Percentiles rank a stretch among this genome's conserved stretches.
phyloP scores from a whole-genome alignment of 2,797 vertebrate species.

The Channa striata region DNA sequence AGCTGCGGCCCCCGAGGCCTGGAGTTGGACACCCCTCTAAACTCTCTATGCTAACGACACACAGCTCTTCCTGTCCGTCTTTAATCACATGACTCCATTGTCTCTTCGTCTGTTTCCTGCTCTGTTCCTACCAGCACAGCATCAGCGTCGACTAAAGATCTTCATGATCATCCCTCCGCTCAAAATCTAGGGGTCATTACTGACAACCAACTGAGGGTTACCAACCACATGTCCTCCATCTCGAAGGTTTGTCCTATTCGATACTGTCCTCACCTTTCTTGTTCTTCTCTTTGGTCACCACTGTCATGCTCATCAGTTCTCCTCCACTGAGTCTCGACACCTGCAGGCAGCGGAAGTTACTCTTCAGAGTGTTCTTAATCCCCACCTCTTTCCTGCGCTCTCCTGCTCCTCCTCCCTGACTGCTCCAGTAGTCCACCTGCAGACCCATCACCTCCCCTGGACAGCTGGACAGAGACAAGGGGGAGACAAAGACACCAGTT shows the following conservation, averaged over 20 bases:
- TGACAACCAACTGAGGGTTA: too few relatives aligned
- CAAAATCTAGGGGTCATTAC: too few relatives aligned
- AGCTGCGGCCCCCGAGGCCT: too few relatives aligned
- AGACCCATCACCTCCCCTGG: slow-evolving; percentile 79
- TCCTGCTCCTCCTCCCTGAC: slow-evolving; percentile 59
- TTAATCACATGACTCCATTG: too few relatives aligned
- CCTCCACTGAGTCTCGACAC: slow-evolving; percentile 65
- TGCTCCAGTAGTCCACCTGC: slow-evolving; percentile 84
- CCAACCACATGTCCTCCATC: neutral
- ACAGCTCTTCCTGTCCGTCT: too few relatives aligned
- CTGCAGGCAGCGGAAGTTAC: slow-evolving; percentile 82
- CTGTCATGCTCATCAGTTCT: slow-evolving; percentile 82
- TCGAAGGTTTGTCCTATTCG: neutral
- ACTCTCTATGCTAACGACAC: too few relatives aligned
- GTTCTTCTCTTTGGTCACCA: slow-evolving; percentile 85
- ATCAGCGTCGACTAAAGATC: too few relatives aligned
- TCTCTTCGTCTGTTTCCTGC: too few relatives aligned
- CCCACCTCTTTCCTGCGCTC: slow-evolving; percentile 73
- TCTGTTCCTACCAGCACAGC: too few relatives aligned
- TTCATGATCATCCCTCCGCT: too few relatives aligned
- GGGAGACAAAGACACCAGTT: neutral
- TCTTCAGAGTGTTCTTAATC: slow-evolving; percentile 82
- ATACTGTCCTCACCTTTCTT: slow-evolving; percentile 76
- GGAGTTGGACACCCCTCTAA: too few relatives aligned
- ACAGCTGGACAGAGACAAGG: slow-evolving; percentile 54